A percentile compares a stretch with the other conserved stretches of the same genome.
These are phyloP conservation scores for Zaprionus camerounensis DNA, from an alignment of 1,140 invertebrate species.

Conservation along the genomic window DNA sequence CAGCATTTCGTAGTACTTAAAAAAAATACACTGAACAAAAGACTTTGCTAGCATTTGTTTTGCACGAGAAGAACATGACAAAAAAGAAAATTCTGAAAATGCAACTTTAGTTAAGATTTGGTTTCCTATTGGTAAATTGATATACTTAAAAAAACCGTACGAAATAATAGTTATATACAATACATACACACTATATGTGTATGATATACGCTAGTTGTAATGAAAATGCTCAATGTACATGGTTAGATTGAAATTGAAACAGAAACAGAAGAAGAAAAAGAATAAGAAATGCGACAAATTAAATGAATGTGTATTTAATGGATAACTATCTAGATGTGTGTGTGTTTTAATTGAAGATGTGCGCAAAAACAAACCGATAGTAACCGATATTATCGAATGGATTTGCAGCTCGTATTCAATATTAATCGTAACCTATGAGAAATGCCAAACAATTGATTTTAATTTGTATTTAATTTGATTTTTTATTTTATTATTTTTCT, in stretches of 20 bases:
- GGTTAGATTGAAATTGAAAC: conserved; percentile 46
- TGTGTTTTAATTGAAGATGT: conserved; percentile 25
- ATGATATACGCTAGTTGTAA: conserved; percentile 38
- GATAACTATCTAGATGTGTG: conserved; percentile 14
- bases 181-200: not conserved
- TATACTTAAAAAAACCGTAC: conserved; percentile 60
- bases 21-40: conserved; percentile 73
- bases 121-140: conserved; percentile 65
- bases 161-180: conserved; percentile 33
- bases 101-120: conserved; percentile 46
- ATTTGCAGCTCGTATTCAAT: conserved; percentile 1
- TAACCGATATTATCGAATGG: conserved; percentile 8
- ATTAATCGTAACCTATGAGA: conserved; percentile 26
- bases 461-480: conserved; percentile 15
- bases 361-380: conserved; percentile 15
- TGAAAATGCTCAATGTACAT: conserved; percentile 74
- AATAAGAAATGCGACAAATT: conserved; percentile 11
- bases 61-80: conserved; percentile 23
- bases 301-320: conserved; percentile 35
- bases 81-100: conserved; percentile 14
- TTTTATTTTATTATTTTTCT: conserved; percentile 13
- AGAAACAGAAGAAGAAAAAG: conserved; percentile 13
- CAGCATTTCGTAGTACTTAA: conserved; percentile 47
- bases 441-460: conserved; percentile 45
- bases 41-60: conserved; percentile 52